phyloP scores from a whole-genome alignment of 2,113 vertebrate genomes.

The Perccottus glenii region DNA sequence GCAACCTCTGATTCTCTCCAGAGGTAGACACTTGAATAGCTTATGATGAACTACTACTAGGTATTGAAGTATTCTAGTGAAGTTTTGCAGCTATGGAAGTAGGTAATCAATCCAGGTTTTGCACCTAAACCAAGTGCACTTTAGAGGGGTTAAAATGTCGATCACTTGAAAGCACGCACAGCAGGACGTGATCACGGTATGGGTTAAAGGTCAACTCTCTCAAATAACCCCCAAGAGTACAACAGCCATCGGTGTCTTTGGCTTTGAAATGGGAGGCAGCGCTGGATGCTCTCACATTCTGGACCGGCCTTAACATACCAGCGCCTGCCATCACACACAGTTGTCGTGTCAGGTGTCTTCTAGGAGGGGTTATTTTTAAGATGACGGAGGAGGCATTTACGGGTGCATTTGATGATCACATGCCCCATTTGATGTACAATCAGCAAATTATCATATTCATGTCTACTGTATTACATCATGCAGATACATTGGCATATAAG shows the following conservation, averaged over 20 bases:
- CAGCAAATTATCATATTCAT: conserved; percentile 25
- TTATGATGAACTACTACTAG: conserved; percentile 22
- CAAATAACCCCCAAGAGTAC: conserved; percentile 73
- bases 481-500: background rate
- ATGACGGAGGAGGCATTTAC: conserved; percentile 54
- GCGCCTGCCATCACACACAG: conserved; percentile 74
- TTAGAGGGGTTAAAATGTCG: conserved; percentile 32
- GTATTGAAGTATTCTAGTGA: conserved; percentile 1
- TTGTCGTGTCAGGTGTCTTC: conserved; percentile 86
- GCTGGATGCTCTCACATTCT: conserved; percentile 45
- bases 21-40: conserved; percentile 14
- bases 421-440: conserved; percentile 27
- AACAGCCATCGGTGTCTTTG: conserved; percentile 67
- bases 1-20: conserved; percentile 43
- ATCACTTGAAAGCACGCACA: conserved; percentile 63
- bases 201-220: conserved; percentile 74
- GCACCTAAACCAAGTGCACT: conserved; percentile 31
- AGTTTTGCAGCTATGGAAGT: conserved; percentile 12
- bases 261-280: conserved; percentile 82
- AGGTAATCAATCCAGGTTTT: conserved; percentile 53
- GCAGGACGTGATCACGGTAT: conserved; percentile 62
- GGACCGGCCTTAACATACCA: conserved; percentile 57
- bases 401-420: conserved; percentile 25
- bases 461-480: background rate
- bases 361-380: conserved; percentile 75